phyloP scores from a whole-genome alignment of 2,113 vertebrate species.

The Epinephelus cyanopodus region DNA sequence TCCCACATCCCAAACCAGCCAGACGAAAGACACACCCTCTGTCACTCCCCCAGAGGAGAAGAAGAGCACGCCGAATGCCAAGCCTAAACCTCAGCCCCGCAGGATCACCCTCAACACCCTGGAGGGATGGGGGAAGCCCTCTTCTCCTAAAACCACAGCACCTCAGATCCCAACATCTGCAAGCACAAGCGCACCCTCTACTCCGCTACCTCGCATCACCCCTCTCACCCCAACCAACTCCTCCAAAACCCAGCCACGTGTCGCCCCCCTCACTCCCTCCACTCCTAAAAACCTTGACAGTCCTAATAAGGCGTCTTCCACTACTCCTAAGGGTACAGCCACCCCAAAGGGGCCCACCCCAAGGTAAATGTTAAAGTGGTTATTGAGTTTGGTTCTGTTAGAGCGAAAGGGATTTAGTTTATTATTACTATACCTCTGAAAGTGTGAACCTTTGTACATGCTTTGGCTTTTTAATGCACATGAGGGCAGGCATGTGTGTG shows the following conservation, averaged over 20 bases:
- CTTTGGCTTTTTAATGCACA: no score
- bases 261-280: slow-evolving; percentile 58
- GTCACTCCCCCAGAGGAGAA: slow-evolving; percentile 83
- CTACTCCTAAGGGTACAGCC: slow-evolving; percentile 67
- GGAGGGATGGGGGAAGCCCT: slow-evolving; percentile 91
- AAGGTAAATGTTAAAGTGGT: slow-evolving; percentile 83
- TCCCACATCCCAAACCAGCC: slow-evolving; percentile 41
- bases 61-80: slow-evolving; percentile 78
- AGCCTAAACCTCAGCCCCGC: slow-evolving; percentile 85
- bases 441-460: not conserved
- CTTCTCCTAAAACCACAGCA: slow-evolving; percentile 58
- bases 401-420: not conserved
- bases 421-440: not conserved
- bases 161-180: slow-evolving; percentile 47
- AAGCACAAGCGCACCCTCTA: slow-evolving; percentile 63
- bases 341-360: slow-evolving; percentile 83
- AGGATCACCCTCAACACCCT: slow-evolving; percentile 93
- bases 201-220: slow-evolving; percentile 36
- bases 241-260: slow-evolving; percentile 20
- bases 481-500: no score
- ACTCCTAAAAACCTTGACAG: slow-evolving; percentile 61
- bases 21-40: slow-evolving; percentile 72
- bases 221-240: slow-evolving; percentile 52
- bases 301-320: slow-evolving; percentile 30
- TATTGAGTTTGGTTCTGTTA: not conserved